Evolutionary conservation across 2,113 vertebrate genomes (phyloP).

Genomic region (Tachycineta bicolor): DNA sequence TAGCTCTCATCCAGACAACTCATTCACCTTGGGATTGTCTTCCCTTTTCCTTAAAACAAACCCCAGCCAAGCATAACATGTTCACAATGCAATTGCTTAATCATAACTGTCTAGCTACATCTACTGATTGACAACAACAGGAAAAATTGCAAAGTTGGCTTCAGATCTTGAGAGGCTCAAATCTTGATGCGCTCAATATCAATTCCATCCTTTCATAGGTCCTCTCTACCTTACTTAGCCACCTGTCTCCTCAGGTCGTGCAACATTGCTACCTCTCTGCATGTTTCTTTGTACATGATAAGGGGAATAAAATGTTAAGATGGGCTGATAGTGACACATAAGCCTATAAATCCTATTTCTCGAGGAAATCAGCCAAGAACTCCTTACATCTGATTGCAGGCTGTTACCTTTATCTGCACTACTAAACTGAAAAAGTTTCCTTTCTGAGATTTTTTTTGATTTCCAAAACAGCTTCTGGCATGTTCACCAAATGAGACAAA

Average conservation of each 20-base stretch:
- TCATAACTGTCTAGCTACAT: neutral
- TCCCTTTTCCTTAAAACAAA: neutral
- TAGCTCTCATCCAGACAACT: neutral
- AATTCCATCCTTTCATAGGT: neutral
- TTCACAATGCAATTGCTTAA: neutral
- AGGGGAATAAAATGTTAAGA: neutral
- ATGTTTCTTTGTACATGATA: neutral
- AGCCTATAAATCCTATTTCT: neutral
- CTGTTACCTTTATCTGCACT: neutral
- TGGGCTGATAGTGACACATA: neutral
- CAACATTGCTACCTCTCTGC: neutral
- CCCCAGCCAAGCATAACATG: neutral
- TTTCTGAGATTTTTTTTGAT: neutral
- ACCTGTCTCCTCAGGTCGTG: neutral
- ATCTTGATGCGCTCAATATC: neutral
- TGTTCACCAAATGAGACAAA: neutral
- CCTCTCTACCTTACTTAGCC: neutral
- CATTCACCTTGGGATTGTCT: neutral
- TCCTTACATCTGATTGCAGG: neutral
- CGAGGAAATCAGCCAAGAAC: neutral
- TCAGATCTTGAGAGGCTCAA: neutral
- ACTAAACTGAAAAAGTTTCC: neutral
- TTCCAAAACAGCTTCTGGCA: neutral
- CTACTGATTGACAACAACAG: neutral
- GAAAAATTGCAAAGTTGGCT: neutral